Evolutionary conservation across 2,888 invertebrate genomes (phyloP), one percentile per base, ranked within the genome.

Genomic region (Hedya salicella): DNA sequence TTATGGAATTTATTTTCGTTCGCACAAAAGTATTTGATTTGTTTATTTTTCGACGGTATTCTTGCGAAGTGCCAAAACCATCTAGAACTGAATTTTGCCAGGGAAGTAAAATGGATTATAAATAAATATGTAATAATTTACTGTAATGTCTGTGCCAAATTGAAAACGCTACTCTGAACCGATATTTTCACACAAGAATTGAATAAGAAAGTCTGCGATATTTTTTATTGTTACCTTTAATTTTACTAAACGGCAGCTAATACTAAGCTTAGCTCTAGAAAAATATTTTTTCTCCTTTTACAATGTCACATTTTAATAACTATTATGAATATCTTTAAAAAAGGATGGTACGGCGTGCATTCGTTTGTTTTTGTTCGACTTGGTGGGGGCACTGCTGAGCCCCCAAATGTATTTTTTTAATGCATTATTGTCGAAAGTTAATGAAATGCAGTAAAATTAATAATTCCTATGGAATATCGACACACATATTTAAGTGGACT

Each of bases 111-210:
- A 78, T 81, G 73, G 71, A 75, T 74, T 64, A 19, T 56, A 49
- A 32, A 49, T 54, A 36, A 49, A n/a, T 59, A 65, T 65, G 65
- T 65, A 65, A 53, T 64, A 19, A 44, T 60, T 65, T 53, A 64
- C 44, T 76, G 73, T 73, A 71, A 76, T 76, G 78, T 81, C 85
- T 86, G 91, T 91, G 91, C 91, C 91, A 91, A 91, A 91, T 86
- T 89, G 80, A 83, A 84, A 77, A 78, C 78, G 75, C 70, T 73
- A 77, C 71, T 66, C 71, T 70, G 69, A 71, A 68, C 72, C 74
- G 76, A 77, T 78, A 76, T 78, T 70, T 72, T 71, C 25, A 46
- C 16, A 57, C 32, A 42, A 1, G n/a, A 16, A 19, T 60, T 46
- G 46, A 36, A 30, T 60, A 46, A 36, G 44, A 16, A 46, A 44